Conservation (phyloP, 2,888 invertebrate genomes). For the Nymphalis polychloros region DNA sequence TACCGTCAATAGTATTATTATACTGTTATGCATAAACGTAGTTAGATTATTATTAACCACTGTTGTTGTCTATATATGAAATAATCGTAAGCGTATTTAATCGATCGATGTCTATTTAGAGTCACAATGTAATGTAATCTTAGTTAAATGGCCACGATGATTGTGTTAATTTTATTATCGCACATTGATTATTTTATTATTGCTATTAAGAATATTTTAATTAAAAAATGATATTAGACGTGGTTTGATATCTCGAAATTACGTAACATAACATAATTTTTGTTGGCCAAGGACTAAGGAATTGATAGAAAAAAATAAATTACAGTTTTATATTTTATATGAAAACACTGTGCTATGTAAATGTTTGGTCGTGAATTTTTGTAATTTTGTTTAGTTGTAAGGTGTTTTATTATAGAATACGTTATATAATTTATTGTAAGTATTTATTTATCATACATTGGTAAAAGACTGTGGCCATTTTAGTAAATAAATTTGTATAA, state of each 20-base stretch:
- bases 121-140: not conserved
- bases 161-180: not conserved
- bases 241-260: not conserved
- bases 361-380: too few relatives aligned
- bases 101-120: slow-evolving; percentile 20
- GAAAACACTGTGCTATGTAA: too few relatives aligned
- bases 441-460: not conserved
- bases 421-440: not conserved
- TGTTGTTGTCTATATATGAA: slow-evolving; percentile 34
- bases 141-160: slow-evolving; percentile 1
- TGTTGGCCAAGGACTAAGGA: too few relatives aligned
- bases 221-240: not conserved
- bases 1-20: not conserved
- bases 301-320: too few relatives aligned
- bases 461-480: slow-evolving; percentile 17
- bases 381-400: too few relatives aligned
- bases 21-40: slow-evolving; percentile 23
- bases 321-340: too few relatives aligned
- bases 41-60: slow-evolving; percentile 23
- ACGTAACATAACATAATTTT: too few relatives aligned
- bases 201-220: not conserved
- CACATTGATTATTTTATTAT: not conserved
- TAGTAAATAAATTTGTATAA: slow-evolving; percentile 1
- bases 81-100: slow-evolving; percentile 32
- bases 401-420: not conserved